phyloP scores from a whole-genome alignment of 53 echinoderm and acorn worm genomes.

The Apostichopus leukothele region DNA sequence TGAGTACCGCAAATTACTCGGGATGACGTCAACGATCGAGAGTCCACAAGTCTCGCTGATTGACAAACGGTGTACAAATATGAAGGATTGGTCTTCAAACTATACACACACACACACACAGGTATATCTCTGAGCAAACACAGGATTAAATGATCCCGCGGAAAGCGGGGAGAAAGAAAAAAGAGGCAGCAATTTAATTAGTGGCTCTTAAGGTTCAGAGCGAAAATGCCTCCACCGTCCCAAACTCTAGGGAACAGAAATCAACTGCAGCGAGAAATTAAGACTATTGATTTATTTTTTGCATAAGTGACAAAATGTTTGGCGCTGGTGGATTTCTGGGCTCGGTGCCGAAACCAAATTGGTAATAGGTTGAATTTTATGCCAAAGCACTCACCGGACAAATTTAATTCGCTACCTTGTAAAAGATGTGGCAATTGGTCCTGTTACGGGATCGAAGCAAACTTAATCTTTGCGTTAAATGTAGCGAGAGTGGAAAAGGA shows the following conservation, averaged over 20 bases:
- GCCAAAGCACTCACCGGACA: background rate
- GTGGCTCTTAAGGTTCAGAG: background rate
- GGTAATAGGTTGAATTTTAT: background rate
- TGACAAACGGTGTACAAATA: constrained; percentile 36
- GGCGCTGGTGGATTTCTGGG: background rate
- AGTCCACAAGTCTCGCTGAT: constrained; percentile 8
- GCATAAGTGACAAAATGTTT: background rate
- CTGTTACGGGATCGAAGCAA: background rate
- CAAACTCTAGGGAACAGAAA: background rate
- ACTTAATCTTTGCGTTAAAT: background rate
- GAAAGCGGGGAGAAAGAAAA: background rate
- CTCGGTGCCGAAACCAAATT: background rate
- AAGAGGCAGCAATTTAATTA: constrained; percentile 33
- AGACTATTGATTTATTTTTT: constrained; percentile 4
- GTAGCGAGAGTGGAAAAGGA: background rate
- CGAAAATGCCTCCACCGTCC: background rate
- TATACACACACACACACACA: background rate
- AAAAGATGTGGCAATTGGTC: background rate
- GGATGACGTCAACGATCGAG: constrained; percentile 26
- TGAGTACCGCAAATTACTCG: constrained; percentile 16
- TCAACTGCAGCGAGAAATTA: constrained; percentile 2
- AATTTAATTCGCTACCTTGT: background rate
- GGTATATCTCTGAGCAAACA: constrained; percentile 28
- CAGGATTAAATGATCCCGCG: background rate
- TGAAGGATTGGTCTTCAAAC: background rate